phyloP scores from a whole-genome alignment of 2,797 vertebrate species.

The Sebastes baramenuke region DNA sequence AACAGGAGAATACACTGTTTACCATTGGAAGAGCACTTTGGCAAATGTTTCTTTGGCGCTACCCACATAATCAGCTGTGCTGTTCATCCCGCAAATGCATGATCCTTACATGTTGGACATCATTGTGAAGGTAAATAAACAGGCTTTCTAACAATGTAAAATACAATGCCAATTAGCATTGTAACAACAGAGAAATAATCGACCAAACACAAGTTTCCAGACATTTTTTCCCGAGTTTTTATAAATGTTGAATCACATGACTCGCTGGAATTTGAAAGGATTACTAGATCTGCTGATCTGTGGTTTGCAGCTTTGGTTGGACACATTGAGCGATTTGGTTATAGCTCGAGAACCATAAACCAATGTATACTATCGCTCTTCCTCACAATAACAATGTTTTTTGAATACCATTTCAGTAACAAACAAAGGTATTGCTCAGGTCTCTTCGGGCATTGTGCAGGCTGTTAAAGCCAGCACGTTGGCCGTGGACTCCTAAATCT shows the following conservation, averaged over 20 bases:
- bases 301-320: conserved; percentile 1
- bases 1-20: too few relatives aligned
- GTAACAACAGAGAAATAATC: too few relatives aligned
- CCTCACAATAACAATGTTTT: background rate
- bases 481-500: conserved; percentile 1
- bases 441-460: background rate
- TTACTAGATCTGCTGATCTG: background rate
- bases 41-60: too few relatives aligned
- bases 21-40: too few relatives aligned
- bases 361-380: background rate
- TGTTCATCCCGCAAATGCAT: too few relatives aligned
- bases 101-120: too few relatives aligned
- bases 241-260: background rate
- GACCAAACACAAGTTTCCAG: too few relatives aligned
- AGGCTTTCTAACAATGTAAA: too few relatives aligned
- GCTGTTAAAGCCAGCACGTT: background rate
- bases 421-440: conserved; percentile 7
- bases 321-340: background rate
- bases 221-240: too few relatives aligned
- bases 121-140: too few relatives aligned
- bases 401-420: background rate
- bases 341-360: background rate
- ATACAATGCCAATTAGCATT: too few relatives aligned
- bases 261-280: background rate
- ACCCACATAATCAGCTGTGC: too few relatives aligned